phyloP scores from a whole-genome alignment of 2,113 vertebrate genomes.

The Galbula dea region DNA sequence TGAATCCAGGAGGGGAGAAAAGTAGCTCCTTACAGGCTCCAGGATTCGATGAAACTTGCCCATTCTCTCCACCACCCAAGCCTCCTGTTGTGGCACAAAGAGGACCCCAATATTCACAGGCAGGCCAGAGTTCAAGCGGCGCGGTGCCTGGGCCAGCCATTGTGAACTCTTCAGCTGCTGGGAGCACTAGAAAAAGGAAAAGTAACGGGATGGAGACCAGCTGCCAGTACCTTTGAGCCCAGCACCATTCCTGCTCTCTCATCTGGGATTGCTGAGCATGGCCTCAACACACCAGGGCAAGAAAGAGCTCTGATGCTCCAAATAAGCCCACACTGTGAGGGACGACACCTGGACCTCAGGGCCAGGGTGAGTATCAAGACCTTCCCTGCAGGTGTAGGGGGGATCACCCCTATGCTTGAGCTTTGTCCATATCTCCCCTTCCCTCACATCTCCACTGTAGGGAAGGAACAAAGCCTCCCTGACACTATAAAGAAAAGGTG shows the following conservation, averaged over 20 bases:
- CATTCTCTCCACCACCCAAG: conserved; percentile 98
- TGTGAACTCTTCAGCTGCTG: neutral
- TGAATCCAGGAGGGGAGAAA: conserved; percentile 1
- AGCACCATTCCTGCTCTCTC: too few species aligned
- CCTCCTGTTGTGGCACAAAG: conserved; percentile 96
- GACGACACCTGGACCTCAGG: too few species aligned
- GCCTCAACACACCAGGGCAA: neutral
- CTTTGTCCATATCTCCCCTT: rapidly evolving
- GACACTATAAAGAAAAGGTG: rapidly evolving
- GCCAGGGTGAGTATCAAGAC: rapidly evolving
- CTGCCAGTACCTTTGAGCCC: neutral
- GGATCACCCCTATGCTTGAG: rapidly evolving
- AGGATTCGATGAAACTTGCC: conserved; percentile 93
- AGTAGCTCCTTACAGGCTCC: conserved; percentile 82
- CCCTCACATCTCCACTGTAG: neutral
- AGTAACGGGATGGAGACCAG: rapidly evolving
- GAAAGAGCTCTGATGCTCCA: neutral
- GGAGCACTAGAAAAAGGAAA: conserved; percentile 3
- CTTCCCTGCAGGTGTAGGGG: rapidly evolving
- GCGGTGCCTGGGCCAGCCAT: conserved; percentile 54
- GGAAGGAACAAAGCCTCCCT: rapidly evolving
- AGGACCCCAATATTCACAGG: conserved; percentile 91
- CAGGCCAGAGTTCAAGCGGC: conserved; percentile 76
- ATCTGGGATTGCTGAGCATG: rapidly evolving
- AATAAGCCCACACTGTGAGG: rapidly evolving